phyloP scores from a whole-genome alignment of 2,113 vertebrate species.

The Oreochromis spilurus region DNA sequence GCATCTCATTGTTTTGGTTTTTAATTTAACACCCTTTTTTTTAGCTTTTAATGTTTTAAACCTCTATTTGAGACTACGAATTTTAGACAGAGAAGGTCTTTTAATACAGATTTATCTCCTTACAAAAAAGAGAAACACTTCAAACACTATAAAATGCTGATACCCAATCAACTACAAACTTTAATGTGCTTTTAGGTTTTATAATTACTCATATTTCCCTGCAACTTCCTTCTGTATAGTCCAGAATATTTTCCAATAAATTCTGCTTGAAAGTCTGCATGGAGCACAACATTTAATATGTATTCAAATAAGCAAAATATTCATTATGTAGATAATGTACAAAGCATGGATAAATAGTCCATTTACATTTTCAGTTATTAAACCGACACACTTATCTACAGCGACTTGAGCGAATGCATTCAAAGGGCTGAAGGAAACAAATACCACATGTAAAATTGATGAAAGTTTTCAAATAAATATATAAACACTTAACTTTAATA shows the following conservation, averaged over 20 bases:
- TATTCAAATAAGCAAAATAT: slow-evolving; percentile 50
- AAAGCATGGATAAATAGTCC: slow-evolving; percentile 38
- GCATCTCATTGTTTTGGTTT: neutral
- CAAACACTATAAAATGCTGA: neutral
- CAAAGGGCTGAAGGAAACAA: slow-evolving; percentile 6
- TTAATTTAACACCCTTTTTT: neutral
- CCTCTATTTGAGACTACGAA: neutral
- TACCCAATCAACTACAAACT: neutral
- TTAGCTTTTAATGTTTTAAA: neutral
- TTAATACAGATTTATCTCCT: neutral
- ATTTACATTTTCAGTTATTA: slow-evolving; percentile 57
- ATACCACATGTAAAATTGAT: neutral
- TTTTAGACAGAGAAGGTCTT: neutral
- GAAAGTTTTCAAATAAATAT: slow-evolving; percentile 25
- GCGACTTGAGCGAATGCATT: slow-evolving; percentile 8
- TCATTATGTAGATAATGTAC: slow-evolving; percentile 57
- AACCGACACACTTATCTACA: slow-evolving; percentile 29
- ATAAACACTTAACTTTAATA: slow-evolving; percentile 18
- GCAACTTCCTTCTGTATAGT: neutral
- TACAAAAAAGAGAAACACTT: neutral
- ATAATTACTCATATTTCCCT: neutral
- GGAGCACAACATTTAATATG: slow-evolving; percentile 32
- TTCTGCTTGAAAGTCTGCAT: slow-evolving; percentile 1
- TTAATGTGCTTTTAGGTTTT: neutral
- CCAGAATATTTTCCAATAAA: slow-evolving; percentile 3